Evolutionary conservation across 92 coral and sea anemone species (phyloP), one percentile per base, ranked within the genome.

Genomic region (Muricea muricata): DNA sequence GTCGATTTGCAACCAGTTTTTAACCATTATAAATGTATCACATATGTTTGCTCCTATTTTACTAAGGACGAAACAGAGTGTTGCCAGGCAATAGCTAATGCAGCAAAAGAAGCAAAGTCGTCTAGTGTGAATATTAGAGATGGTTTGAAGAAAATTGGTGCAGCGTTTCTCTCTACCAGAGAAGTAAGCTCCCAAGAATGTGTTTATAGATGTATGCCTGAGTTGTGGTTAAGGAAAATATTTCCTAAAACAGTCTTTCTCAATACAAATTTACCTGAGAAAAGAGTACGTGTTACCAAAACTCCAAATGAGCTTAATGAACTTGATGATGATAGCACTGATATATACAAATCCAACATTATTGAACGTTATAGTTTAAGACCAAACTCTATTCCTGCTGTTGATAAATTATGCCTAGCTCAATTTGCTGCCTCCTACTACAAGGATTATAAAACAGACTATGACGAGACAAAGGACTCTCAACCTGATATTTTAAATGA

Each of bases 271-370:
- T 55, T 55, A 18, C 65, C 65, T 37, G 42, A 37, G 42, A 37
- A 37, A 37, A 37, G 42, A 37, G 42, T 9, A 37, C 9, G 42
- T 37, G 42, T 37, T 37, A 37, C 42, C 9, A 37, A 37, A 37
- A 37, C 42, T 37, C 42, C 42, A 37, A 9, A 37, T 37, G 42
- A 37, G 42, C 42, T 37, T 37, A 37, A 37, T 37, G 42, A 37
- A 37, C 42, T 37, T 55, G 65, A 55, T 55, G 65, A 55, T 55
- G 65, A 55, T 55, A 55, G 65, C 65, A 55, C 65, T 18, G 65
- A 37, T 37, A 37, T 37, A 55, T 25, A 37, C 42, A 37, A 37
- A 37, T 37, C 42, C 42, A 37, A 37, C 9, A 37, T 37, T 37
- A 37, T 37, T 37, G 42, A 37, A 37, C 42, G 42, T 37, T 37